Evolutionary conservation across 2,888 invertebrate genomes (phyloP).

Genomic region (Aleiodes leptofemur): DNA sequence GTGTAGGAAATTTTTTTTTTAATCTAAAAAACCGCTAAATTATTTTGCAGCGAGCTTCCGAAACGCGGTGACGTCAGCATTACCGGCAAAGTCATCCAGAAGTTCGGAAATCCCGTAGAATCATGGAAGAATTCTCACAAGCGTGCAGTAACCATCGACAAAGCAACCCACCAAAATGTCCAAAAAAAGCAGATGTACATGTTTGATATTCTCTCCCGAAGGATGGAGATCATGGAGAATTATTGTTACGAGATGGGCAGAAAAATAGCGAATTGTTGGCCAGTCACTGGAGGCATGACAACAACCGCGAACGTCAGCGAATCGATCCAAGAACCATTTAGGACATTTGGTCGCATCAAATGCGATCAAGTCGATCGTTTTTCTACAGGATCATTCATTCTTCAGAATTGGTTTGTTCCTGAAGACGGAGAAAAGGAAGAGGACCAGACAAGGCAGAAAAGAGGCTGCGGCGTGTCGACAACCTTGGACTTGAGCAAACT

Average conservation of each 20-base stretch:
- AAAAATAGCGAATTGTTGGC: constrained; percentile 62
- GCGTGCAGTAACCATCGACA: constrained; percentile 50
- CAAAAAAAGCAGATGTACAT: constrained; percentile 64
- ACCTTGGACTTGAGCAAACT: constrained; percentile 77
- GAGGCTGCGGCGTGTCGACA: neutral
- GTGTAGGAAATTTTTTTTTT: too few relatives aligned
- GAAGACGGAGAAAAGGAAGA: constrained; percentile 12
- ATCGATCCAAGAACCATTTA: constrained; percentile 73
- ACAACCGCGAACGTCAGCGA: constrained; percentile 61
- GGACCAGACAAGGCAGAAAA: neutral
- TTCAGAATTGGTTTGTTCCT: constrained; percentile 51
- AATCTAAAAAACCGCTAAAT: neutral
- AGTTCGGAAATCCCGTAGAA: constrained; percentile 57
- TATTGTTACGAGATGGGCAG: constrained; percentile 61
- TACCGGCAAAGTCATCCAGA: constrained; percentile 60
- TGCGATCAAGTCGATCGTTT: constrained; percentile 81
- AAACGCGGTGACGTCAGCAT: neutral
- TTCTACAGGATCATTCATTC: constrained; percentile 46
- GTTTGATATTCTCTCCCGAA: constrained; percentile 67
- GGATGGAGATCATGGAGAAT: constrained; percentile 56
- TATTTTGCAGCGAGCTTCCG: constrained; percentile 4
- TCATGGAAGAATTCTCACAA: constrained; percentile 61
- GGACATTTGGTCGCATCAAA: constrained; percentile 84
- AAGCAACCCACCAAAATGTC: constrained; percentile 61
- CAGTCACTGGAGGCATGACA: constrained; percentile 51